Percentiles rank a stretch among this genome's conserved stretches.
Conservation (phyloP, 2,113 vertebrate genomes). For the Cheilinus undulatus region DNA sequence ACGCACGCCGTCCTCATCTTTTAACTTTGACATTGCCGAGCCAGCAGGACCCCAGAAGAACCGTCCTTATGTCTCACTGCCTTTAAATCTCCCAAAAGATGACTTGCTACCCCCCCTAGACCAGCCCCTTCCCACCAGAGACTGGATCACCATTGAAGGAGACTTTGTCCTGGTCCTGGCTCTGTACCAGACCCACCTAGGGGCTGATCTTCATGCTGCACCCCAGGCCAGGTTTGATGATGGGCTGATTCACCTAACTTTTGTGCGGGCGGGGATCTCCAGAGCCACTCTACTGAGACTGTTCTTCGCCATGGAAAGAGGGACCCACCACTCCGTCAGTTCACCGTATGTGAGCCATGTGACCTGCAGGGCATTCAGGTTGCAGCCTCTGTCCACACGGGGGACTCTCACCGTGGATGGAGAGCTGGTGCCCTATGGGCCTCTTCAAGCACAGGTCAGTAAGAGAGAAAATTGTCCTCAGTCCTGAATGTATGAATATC, state of each 20-base stretch:
- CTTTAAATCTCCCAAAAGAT: slow-evolving; percentile 81
- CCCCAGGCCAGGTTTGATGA: slow-evolving; percentile 90
- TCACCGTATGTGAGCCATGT: slow-evolving; percentile 88
- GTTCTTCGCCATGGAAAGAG: slow-evolving; percentile 91
- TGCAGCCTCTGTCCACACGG: slow-evolving; percentile 88
- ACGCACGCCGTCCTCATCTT: slow-evolving; percentile 78
- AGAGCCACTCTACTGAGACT: slow-evolving; percentile 88
- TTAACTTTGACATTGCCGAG: slow-evolving; percentile 82
- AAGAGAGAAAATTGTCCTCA: neutral
- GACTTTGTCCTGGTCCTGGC: slow-evolving; percentile 91
- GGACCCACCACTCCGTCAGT: slow-evolving; percentile 86
- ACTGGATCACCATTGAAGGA: slow-evolving; percentile 90
- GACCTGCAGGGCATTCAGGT: slow-evolving; percentile 88
- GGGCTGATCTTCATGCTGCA: slow-evolving; percentile 87
- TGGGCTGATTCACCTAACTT: slow-evolving; percentile 90
- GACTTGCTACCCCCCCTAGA: slow-evolving; percentile 87
- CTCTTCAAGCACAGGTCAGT: slow-evolving; percentile 90
- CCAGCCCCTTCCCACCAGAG: slow-evolving; percentile 86
- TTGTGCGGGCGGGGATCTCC: slow-evolving; percentile 89
- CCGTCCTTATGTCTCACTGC: slow-evolving; percentile 67
- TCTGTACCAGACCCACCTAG: slow-evolving; percentile 89
- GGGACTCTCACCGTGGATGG: slow-evolving; percentile 93
- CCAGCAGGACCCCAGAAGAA: slow-evolving; percentile 73
- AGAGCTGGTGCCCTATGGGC: slow-evolving; percentile 91
- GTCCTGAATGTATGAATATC: neutral